Percentiles rank a stretch among this genome's conserved stretches.
Evolutionary conservation across 23 tunicate genomes (phyloP).

Genomic region (Styela clava): DNA sequence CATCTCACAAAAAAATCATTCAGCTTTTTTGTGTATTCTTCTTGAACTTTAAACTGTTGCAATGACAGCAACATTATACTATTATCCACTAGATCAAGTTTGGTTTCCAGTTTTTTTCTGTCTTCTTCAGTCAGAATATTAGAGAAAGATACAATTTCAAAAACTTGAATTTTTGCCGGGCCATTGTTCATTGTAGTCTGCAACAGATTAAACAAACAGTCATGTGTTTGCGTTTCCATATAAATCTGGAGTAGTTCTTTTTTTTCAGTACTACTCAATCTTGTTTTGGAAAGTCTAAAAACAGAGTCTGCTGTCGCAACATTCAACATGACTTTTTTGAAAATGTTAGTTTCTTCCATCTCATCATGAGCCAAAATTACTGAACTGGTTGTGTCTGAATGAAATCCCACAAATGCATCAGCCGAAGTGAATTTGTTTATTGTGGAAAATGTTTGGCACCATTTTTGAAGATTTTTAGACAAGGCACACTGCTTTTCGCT

Average conservation of each 20-base stretch:
- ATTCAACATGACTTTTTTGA: constrained; percentile 18
- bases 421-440: constrained; percentile 20
- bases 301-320: constrained; percentile 48
- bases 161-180: constrained; percentile 3
- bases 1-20: constrained; percentile 35
- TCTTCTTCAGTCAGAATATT: constrained; percentile 50
- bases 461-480: constrained; percentile 33
- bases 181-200: background rate
- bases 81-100: constrained; percentile 14
- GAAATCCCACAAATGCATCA: constrained; percentile 60
- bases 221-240: constrained; percentile 38
- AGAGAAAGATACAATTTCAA: constrained; percentile 55
- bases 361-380: constrained; percentile 25
- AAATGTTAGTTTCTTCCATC: background rate
- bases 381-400: constrained; percentile 50
- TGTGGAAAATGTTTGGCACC: constrained; percentile 33
- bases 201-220: constrained; percentile 12
- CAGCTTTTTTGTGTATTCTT: constrained; percentile 30
- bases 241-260: constrained; percentile 10
- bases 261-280: constrained; percentile 14
- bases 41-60: constrained; percentile 58
- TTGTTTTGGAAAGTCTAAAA: constrained; percentile 33
- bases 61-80: constrained; percentile 50
- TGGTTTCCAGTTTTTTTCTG: constrained; percentile 21
- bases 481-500: constrained; percentile 9